Evolutionary conservation across 2,888 invertebrate genomes (phyloP).

Genomic region (Eurytoma californica): DNA sequence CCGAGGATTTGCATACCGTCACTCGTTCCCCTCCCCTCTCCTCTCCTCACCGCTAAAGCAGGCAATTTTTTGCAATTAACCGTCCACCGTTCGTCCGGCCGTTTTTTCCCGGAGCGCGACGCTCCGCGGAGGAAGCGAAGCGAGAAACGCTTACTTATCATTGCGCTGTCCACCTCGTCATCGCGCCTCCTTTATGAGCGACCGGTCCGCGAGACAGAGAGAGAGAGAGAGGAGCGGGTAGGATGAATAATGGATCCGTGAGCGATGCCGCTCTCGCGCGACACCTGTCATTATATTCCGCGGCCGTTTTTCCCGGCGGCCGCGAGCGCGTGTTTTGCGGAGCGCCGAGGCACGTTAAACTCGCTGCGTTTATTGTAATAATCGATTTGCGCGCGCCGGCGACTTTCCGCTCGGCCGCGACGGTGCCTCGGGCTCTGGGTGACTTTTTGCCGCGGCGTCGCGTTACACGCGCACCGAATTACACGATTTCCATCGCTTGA

Average conservation of each 20-base stretch:
- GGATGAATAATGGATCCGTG: slow-evolving; percentile 61
- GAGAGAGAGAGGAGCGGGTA: slow-evolving; percentile 12
- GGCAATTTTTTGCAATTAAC: slow-evolving; percentile 62
- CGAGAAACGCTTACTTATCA: slow-evolving; percentile 42
- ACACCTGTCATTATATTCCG: slow-evolving; percentile 61
- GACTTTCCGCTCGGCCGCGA: slow-evolving; percentile 41
- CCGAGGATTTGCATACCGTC: slow-evolving; percentile 22
- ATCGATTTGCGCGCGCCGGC: slow-evolving; percentile 57
- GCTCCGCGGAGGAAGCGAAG: slow-evolving; percentile 41
- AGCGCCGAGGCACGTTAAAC: too few relatives aligned
- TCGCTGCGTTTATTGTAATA: slow-evolving; percentile 1
- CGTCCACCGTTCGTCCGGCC: slow-evolving; percentile 54
- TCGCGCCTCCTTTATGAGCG: slow-evolving; percentile 34
- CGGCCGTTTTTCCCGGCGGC: slow-evolving; percentile 10
- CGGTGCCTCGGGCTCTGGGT: slow-evolving; percentile 33
- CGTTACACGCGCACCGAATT: slow-evolving; percentile 26
- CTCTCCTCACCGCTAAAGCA: slow-evolving; percentile 39
- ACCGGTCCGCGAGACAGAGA: background rate
- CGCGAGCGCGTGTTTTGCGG: slow-evolving; percentile 8
- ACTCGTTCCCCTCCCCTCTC: background rate
- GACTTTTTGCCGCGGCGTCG: slow-evolving; percentile 48
- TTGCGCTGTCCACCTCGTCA: slow-evolving; percentile 41
- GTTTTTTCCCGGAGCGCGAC: slow-evolving; percentile 16
- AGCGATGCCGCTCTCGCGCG: slow-evolving; percentile 52
- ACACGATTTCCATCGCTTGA: slow-evolving; percentile 7